phyloP scores from a whole-genome alignment of 2,888 invertebrate genomes.

The Cyaniris semiargus region DNA sequence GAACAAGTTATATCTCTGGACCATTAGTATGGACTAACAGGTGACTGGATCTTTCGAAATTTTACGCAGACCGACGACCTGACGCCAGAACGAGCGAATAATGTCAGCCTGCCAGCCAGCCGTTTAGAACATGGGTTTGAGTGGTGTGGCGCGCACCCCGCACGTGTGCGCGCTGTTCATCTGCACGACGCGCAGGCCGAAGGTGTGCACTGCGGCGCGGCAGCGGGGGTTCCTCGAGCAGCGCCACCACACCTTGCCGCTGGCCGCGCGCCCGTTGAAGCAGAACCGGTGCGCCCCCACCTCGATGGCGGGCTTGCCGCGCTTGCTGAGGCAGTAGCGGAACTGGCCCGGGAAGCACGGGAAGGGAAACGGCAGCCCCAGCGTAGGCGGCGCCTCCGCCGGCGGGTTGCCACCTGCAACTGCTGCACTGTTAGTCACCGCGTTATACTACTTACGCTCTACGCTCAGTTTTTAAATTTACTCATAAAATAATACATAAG shows the following conservation, averaged over 20 bases:
- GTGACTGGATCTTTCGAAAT: too few species aligned
- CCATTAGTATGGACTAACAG: too few species aligned
- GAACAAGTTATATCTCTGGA: too few species aligned
- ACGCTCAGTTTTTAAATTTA: neutral
- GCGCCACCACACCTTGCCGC: constrained; percentile 77
- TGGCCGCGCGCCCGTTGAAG: constrained; percentile 74
- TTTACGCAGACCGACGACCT: neutral
- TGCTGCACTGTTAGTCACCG: constrained; percentile 51
- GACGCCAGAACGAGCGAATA: neutral
- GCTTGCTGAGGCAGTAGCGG: constrained; percentile 74
- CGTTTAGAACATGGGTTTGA: constrained; percentile 66
- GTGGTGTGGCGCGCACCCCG: constrained; percentile 72
- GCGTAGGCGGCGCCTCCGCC: constrained; percentile 62
- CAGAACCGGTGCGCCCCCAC: constrained; percentile 76
- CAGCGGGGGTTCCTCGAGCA: constrained; percentile 75
- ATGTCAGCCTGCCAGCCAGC: neutral
- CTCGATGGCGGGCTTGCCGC: constrained; percentile 75
- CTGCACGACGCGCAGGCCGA: constrained; percentile 72
- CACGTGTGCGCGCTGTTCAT: constrained; percentile 78
- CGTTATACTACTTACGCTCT: neutral
- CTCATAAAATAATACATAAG: neutral
- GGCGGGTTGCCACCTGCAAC: constrained; percentile 63
- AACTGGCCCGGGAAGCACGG: constrained; percentile 76
- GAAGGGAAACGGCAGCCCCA: constrained; percentile 73
- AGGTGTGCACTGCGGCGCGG: constrained; percentile 74